Base-by-base conservation (phyloP, 2,797 vertebrate genomes). In the Cygnus olor region DNA sequence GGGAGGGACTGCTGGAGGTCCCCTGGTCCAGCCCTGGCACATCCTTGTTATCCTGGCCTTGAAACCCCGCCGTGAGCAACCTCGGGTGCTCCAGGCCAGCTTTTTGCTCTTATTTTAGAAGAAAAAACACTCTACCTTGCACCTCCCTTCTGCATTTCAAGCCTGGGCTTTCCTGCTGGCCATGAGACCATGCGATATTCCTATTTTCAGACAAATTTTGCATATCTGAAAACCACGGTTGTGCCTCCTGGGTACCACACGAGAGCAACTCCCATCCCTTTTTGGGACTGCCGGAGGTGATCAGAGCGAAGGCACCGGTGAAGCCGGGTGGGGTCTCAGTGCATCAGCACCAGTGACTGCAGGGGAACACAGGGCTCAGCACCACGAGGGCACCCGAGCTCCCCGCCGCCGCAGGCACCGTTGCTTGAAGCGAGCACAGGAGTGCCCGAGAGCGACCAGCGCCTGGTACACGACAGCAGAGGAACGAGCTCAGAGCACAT, bases 401-500 rank as follows among this genome's bases (percentile, higher is more conserved):
- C 64, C 56, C 22, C 6, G 68, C 64, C 78, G 34, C 47, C 17
- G 0, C 45, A 11, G 65, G 30, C 8, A 21, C 82, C 82, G 14
- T 3, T 19, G 45, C 80, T 87, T 80, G 90, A 80, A 90, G 73
- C 68, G 34, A 10, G 82, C 74, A 42, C 28, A 76, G 66, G 53
- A 72, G 88, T 6, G 58, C 82, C 53, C 6, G 58, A 87, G 84
- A 80, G 79, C 58, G 83, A 42, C 69, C 8, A 72, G 64, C 60
- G 0, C 79, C 74, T n/a, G 87, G 71, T 57, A 10, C 30, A 10
- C 30, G 87, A 68, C 87, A 94, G 93, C 87, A 32, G 64, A 80
- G 83, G 90, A 90, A 87, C 11, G 79, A 88, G 77, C 87, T 76
- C 87, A 84, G 79, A 90, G 80, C 53, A 84, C 92, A 90, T 63